A percentile compares a stretch with the other conserved stretches of the same genome.
Evolutionary conservation across 2,113 vertebrate species (phyloP).

Genomic region (Jaculus jaculus): DNA sequence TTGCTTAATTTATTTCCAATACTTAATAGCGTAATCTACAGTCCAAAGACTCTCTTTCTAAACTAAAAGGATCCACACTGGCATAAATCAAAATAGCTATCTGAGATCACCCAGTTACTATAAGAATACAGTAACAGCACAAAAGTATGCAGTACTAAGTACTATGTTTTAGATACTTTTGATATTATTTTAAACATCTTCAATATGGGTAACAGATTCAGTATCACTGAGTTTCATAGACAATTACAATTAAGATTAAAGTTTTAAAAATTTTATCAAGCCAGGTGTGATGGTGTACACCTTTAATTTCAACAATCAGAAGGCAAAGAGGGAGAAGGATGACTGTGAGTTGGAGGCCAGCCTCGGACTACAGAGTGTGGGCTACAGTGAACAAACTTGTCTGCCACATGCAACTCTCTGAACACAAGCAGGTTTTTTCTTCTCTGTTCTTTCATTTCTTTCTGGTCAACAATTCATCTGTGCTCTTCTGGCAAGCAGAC

Average conservation of each 20-base stretch:
- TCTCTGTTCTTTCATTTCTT: slow-evolving; percentile 30
- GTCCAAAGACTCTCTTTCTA: neutral
- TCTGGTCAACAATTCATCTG: neutral
- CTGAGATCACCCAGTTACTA: slow-evolving; percentile 6
- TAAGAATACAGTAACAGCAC: slow-evolving; percentile 20
- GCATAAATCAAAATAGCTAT: slow-evolving; percentile 6
- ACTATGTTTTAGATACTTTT: neutral
- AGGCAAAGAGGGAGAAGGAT: no score
- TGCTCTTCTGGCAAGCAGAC: neutral
- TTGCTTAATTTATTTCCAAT: neutral
- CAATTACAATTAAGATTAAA: slow-evolving; percentile 45
- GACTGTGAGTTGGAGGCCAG: no score
- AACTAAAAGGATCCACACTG: neutral
- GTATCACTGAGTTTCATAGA: neutral
- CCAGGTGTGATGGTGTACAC: no score
- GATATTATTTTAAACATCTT: slow-evolving; percentile 8
- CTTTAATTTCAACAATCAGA: no score
- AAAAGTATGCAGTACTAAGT: neutral
- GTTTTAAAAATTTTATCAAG: slow-evolving; percentile 11
- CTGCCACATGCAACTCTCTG: slow-evolving; percentile 17
- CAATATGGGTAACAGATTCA: neutral
- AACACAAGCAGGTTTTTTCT: neutral
- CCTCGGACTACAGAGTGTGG: no score
- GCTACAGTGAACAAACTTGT: neutral
- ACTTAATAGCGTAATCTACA: slow-evolving; percentile 10